Evolutionary conservation across 2,797 vertebrate genomes (phyloP).

Genomic region (Rhynchonycteris naso): DNA sequence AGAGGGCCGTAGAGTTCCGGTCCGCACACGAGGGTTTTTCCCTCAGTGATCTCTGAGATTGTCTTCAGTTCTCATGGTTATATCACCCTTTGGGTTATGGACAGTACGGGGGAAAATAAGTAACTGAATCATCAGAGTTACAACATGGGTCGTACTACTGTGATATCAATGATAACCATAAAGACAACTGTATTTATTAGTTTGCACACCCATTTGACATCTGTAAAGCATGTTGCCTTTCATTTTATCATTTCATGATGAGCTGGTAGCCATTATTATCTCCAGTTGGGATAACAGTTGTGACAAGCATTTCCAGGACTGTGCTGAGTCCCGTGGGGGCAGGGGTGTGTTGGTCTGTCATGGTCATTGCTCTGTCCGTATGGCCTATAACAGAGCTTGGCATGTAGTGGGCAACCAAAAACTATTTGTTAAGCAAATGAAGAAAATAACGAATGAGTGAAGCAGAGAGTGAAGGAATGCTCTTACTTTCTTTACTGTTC

Average conservation of each 20-base stretch:
- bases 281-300: not conserved
- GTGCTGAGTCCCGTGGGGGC: not conserved
- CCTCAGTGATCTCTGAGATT: not conserved
- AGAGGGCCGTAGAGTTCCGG: not conserved
- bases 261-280: not conserved
- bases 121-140: not conserved
- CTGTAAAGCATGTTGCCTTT: not conserved
- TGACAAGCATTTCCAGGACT: conserved; percentile 8
- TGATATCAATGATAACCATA: not conserved
- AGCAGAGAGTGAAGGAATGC: not conserved
- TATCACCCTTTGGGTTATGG: not conserved
- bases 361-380: not conserved
- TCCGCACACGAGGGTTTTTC: not conserved
- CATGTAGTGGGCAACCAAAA: not conserved
- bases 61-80: not conserved
- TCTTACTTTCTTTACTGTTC: not conserved
- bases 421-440: not conserved
- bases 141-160: not conserved
- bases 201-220: conserved; percentile 16
- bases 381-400: not conserved
- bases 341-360: not conserved
- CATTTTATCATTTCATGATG: not conserved
- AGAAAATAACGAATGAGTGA: conserved; percentile 16
- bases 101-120: conserved; percentile 8
- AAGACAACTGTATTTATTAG: not conserved